Evolutionary conservation across 2,113 vertebrate species (phyloP), one percentile per base, ranked within the genome.

Genomic region (Diadophis punctatus): DNA sequence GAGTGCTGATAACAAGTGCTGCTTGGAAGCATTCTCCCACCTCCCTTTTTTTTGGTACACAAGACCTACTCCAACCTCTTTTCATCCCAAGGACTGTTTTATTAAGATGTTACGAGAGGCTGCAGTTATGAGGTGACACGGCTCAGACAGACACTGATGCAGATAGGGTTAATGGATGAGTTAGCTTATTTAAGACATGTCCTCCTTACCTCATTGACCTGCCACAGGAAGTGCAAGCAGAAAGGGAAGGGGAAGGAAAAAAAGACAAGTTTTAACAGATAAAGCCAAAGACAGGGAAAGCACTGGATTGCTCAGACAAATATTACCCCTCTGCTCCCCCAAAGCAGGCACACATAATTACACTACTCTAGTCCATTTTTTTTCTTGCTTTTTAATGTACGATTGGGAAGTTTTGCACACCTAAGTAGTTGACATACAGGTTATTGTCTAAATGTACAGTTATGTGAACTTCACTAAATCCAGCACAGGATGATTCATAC

Each of bases 161-260:
- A 92, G 96, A 90, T 88, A 92, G 14, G 92, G 97, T 98, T 98
- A 98, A 97, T 94, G 96, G 96, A 94, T 88, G 95, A 97, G 97
- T 98, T 98, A 98, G 98, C 97, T 96, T 95, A 80, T 95, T 93
- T 93, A 94, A 97, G 96, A 96, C 96, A 90, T 94, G 91, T 98
- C 97, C 95, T 84, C 97, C 99, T 99, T 99, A 99, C 99, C 99
- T 99, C 99, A 94, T 99, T 99, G 95, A 99, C 99, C 99, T 99
- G 98, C 98, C 98, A 86, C 97, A 97, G 98, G 98, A 98, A 98
- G 98, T 92, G 97, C 98, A 97, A 98, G 98, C 98, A 98, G 97
- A 98, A 97, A 96, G 87, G 96, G 96, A 95, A 94, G 84, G 94
- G 95, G 95, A 96, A 95, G 97, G 97, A 96, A 97, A 98, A 98